Evolutionary conservation across 2,113 vertebrate species (phyloP), one percentile per base, ranked within the genome.

Genomic region (Baryphthengus martii): DNA sequence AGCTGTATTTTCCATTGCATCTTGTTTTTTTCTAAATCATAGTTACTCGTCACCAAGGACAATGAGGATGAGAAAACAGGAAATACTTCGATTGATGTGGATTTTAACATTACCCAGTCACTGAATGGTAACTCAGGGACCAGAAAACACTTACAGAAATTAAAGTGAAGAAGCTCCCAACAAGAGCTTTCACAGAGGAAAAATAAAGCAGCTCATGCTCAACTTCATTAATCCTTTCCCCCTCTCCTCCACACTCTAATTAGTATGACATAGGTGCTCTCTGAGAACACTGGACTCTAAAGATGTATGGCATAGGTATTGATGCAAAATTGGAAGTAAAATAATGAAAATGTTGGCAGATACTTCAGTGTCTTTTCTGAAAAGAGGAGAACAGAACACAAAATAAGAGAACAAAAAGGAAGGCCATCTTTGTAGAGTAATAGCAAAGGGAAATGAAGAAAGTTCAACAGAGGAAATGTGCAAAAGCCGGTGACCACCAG

Each of bases 21-120:
- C 35, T 76, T 65, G 21, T 56, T 79, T 83, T 83, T 68, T 84
- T 17, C 68, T 77, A 77, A 90, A 81, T 71, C 65, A 81, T 35
- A 78, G 17, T 20, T 84, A 35, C 35, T 77, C 0, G 0, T 86
- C 84, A 84, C 25, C 3, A 8, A 74, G 24, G 80, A 80, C 50
- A 77, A 87, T 3, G 29, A 93, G 33, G 79, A 90, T 62, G 17
- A 95, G 55, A 55, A 80, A 89, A 90, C 65, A 77, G 63, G 75
- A 96, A 93, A 95, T 65, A 72, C 58, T 82, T 94, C 20, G 17
- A 86, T 4, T 92, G 40, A 80, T 77, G 80, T 52, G 61, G 20
- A 29, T 33, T 86, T 92, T 80, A 63, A 81, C 1, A 1, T 61
- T 59, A 93, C 18, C 25, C 33, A 70, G 68, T 33, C 67, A 73